Percentiles rank a stretch among this genome's conserved stretches.
phyloP scores from a whole-genome alignment of 1,140 invertebrate genomes.

The Dinoponera quadriceps region DNA sequence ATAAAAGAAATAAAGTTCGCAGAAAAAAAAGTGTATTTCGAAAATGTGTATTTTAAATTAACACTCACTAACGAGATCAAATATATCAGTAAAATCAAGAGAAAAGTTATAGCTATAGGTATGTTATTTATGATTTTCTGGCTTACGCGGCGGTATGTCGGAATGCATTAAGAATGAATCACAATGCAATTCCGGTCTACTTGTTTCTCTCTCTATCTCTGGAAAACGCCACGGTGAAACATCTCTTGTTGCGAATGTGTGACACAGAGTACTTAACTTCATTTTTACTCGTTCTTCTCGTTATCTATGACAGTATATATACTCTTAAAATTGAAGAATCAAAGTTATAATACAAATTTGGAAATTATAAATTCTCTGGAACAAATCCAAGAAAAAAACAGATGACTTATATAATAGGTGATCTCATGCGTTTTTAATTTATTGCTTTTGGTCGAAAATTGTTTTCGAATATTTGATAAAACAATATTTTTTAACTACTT shows the following conservation, averaged over 20 bases:
- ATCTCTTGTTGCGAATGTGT: conserved; percentile 4
- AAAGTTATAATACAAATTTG: neutral
- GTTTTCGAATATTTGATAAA: no score
- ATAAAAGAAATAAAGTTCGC: no score
- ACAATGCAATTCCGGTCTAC: conserved; percentile 33
- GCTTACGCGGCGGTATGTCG: neutral
- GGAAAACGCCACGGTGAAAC: neutral
- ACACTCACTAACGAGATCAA: no score
- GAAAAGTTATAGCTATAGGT: neutral
- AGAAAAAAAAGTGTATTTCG: no score
- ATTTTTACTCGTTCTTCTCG: conserved; percentile 32
- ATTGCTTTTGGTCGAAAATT: no score
- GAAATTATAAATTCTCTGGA: no score
- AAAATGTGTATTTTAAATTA: no score
- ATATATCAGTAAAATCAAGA: no score
- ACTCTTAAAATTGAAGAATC: neutral
- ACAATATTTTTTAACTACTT: neutral
- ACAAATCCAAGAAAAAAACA: no score
- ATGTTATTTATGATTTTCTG: neutral
- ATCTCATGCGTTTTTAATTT: no score
- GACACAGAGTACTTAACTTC: conserved; percentile 32
- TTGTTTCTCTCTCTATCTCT: neutral
- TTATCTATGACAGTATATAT: neutral
- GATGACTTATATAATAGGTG: no score
- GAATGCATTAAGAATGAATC: conserved; percentile 39